Conservation (phyloP, 2,797 vertebrate genomes). For the Spea hammondii region DNA sequence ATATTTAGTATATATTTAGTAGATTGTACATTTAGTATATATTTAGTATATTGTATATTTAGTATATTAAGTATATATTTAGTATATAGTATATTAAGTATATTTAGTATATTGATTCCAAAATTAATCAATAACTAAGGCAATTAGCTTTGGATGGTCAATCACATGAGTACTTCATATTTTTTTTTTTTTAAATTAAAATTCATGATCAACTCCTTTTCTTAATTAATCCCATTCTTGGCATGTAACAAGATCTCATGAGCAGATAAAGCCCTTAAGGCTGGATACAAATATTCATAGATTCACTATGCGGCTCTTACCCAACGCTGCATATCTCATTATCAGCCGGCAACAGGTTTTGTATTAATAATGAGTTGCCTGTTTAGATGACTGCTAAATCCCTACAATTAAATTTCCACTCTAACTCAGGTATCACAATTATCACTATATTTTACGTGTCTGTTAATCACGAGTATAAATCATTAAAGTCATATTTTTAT, state of each 20-base stretch:
- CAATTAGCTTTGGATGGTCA: not conserved
- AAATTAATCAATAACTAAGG: no score
- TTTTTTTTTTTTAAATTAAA: not conserved
- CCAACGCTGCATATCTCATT: slow-evolving; percentile 6
- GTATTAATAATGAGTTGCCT: slow-evolving; percentile 29
- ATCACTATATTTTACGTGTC: not conserved
- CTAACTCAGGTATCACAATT: not conserved
- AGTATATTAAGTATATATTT: no score
- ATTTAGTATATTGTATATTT: no score
- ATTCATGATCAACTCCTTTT: slow-evolving; percentile 10
- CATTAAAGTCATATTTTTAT: no score
- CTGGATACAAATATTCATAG: slow-evolving; percentile 40
- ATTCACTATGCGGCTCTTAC: slow-evolving; percentile 6
- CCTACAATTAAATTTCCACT: not conserved
- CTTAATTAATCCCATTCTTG: slow-evolving; percentile 20
- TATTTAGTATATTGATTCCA: no score
- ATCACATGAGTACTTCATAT: not conserved
- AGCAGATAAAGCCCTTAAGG: slow-evolving; percentile 13
- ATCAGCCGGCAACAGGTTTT: slow-evolving; percentile 9
- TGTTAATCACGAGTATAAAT: not conserved
- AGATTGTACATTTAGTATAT: no score
- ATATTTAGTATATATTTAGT: no score
- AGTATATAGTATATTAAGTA: no score
- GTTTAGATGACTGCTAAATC: not conserved
- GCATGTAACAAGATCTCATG: slow-evolving; percentile 2